Percentiles rank a stretch among this genome's conserved stretches.
Evolutionary conservation across 2,888 invertebrate genomes (phyloP).

Genomic region (Epiblema foenella): DNA sequence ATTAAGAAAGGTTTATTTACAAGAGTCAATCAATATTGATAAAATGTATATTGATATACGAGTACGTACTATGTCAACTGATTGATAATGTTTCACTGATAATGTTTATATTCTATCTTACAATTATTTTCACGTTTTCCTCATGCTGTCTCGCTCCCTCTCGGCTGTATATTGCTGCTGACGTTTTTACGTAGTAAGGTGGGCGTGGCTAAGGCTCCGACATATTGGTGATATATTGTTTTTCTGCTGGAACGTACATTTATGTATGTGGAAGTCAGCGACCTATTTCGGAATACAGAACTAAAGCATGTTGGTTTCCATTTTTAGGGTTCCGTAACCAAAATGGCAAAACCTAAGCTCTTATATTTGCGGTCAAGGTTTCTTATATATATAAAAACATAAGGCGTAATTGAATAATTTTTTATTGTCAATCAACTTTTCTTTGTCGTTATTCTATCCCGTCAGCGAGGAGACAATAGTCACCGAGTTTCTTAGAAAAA

Average conservation of each 20-base stretch:
- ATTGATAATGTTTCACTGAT: conserved; percentile 26
- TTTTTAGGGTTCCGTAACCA: too few relatives aligned
- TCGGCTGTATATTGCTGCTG: conserved; percentile 52
- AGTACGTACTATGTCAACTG: conserved; percentile 3
- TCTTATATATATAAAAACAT: too few relatives aligned
- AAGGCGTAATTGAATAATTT: too few relatives aligned
- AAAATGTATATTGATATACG: conserved; percentile 13
- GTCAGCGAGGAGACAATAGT: too few relatives aligned
- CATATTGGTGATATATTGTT: conserved; percentile 32
- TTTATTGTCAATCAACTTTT: too few relatives aligned
- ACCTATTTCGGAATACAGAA: conserved; percentile 1
- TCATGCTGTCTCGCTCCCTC: conserved; percentile 70
- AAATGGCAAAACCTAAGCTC: too few relatives aligned
- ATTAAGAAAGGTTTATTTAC: conserved; percentile 5
- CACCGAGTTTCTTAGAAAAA: too few relatives aligned
- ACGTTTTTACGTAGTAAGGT: conserved; percentile 41
- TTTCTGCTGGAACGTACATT: conserved; percentile 5
- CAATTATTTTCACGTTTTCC: conserved; percentile 77
- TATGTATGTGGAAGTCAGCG: conserved; percentile 9
- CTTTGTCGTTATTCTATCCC: too few relatives aligned
- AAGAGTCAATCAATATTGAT: neutral
- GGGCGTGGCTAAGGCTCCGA: conserved; percentile 39
- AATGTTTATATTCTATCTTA: conserved; percentile 49
- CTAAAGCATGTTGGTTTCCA: neutral
- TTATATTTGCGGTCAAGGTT: too few relatives aligned